Conservation (phyloP, 2,888 invertebrate species). For the Cataglyphis albicans region DNA sequence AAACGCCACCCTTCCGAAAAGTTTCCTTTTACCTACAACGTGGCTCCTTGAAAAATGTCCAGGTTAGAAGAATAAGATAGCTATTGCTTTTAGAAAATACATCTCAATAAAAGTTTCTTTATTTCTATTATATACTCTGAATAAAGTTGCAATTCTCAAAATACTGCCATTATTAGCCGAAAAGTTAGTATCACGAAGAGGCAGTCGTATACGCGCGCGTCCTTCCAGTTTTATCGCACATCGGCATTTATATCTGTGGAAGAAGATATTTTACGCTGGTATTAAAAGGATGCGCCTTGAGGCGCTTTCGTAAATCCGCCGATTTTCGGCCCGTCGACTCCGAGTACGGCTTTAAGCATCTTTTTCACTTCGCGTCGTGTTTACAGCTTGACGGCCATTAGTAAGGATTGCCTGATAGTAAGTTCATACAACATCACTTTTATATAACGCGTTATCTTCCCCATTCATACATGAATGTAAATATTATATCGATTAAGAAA, state of each 20-base stretch:
- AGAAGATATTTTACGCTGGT: slow-evolving; percentile 28
- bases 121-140: background rate
- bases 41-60: slow-evolving; percentile 7
- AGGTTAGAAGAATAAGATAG: background rate
- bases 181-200: slow-evolving; percentile 2
- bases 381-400: slow-evolving; percentile 53
- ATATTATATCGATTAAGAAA: background rate
- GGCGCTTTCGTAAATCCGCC: slow-evolving; percentile 46
- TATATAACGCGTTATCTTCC: slow-evolving; percentile 3
- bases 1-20: slow-evolving; percentile 39
- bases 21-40: background rate
- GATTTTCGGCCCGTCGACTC: slow-evolving; percentile 49
- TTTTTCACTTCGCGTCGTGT: slow-evolving; percentile 27
- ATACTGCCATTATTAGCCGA: background rate
- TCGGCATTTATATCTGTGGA: slow-evolving; percentile 36
- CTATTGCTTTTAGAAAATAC: background rate
- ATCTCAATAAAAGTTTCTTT: slow-evolving; percentile 7
- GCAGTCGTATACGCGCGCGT: background rate
- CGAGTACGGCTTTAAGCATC: slow-evolving; percentile 32
- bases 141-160: too few relatives aligned
- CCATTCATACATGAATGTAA: background rate
- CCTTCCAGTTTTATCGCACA: background rate
- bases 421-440: background rate
- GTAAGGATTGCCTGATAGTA: slow-evolving; percentile 28
- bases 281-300: slow-evolving; percentile 36